Evolutionary conservation across 2,797 vertebrate genomes (phyloP).

Genomic region (Cyclopterus lumpus): DNA sequence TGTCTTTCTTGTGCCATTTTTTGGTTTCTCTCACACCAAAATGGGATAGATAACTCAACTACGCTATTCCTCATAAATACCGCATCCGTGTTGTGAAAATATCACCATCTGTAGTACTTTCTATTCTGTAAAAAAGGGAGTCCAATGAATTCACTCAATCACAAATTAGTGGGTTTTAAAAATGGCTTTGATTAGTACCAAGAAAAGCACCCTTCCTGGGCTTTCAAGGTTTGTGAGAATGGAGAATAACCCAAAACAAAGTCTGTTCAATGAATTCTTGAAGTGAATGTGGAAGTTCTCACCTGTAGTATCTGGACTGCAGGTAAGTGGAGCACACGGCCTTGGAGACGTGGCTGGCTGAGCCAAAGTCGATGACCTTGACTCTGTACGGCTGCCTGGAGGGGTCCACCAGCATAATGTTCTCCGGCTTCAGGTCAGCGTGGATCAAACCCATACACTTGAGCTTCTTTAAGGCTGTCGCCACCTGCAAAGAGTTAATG

Average conservation of each 20-base stretch:
- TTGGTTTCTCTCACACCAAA: background rate
- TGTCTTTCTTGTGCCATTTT: background rate
- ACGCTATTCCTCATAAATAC: background rate
- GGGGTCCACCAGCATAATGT: slow-evolving; percentile 99
- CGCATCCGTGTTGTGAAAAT: background rate
- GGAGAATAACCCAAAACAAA: background rate
- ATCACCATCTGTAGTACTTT: background rate
- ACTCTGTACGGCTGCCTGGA: slow-evolving; percentile 95
- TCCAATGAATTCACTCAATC: background rate
- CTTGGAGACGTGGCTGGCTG: slow-evolving; percentile 98
- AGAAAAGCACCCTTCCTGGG: background rate
- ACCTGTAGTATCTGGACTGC: slow-evolving; percentile 99
- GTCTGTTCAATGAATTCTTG: background rate
- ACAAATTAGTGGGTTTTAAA: background rate
- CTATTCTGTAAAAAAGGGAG: background rate
- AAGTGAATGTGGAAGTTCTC: slow-evolving; percentile 46
- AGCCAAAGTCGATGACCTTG: slow-evolving; percentile 99
- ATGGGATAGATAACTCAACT: background rate
- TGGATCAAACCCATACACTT: slow-evolving; percentile 98
- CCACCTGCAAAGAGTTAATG: slow-evolving; percentile 77
- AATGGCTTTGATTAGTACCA: background rate
- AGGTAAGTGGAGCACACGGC: slow-evolving; percentile 98
- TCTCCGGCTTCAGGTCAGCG: slow-evolving; percentile 98
- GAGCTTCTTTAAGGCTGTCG: slow-evolving; percentile 95
- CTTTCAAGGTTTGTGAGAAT: background rate